phyloP scores from a whole-genome alignment of 2,113 vertebrate genomes.

The Circaetus cinerascens region DNA sequence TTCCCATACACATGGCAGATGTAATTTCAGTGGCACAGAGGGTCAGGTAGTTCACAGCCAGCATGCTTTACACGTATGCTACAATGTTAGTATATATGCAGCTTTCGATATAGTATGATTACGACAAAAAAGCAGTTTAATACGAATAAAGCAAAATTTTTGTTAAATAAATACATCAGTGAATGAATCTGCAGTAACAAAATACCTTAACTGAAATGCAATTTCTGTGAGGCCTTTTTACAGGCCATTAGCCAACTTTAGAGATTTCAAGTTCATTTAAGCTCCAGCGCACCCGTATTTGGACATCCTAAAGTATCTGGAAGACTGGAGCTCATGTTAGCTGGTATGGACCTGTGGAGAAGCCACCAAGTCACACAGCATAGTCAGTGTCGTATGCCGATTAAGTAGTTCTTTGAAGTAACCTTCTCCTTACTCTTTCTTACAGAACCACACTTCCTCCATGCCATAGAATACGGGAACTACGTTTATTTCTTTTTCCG shows the following conservation, averaged over 20 bases:
- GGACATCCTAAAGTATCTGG: not conserved
- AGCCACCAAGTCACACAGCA: not conserved
- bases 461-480: slow-evolving; percentile 95
- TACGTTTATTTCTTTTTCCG: slow-evolving; percentile 98
- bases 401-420: not conserved
- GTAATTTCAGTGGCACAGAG: not conserved
- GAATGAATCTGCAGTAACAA: slow-evolving; percentile 53
- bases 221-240: slow-evolving; percentile 46
- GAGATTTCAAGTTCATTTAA: slow-evolving; percentile 15
- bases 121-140: not conserved
- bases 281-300: not conserved
- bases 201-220: slow-evolving; percentile 30
- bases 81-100: not conserved
- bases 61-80: not conserved
- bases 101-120: not conserved
- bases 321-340: not conserved
- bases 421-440: slow-evolving; percentile 12
- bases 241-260: slow-evolving; percentile 53
- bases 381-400: not conserved
- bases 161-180: slow-evolving; percentile 53
- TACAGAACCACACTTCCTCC: slow-evolving; percentile 97
- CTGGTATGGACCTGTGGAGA: not conserved
- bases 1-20: not conserved
- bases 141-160: not conserved
- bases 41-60: not conserved